Base-by-base conservation (phyloP, 1,140 invertebrate genomes). In the Leptinotarsa texana region DNA sequence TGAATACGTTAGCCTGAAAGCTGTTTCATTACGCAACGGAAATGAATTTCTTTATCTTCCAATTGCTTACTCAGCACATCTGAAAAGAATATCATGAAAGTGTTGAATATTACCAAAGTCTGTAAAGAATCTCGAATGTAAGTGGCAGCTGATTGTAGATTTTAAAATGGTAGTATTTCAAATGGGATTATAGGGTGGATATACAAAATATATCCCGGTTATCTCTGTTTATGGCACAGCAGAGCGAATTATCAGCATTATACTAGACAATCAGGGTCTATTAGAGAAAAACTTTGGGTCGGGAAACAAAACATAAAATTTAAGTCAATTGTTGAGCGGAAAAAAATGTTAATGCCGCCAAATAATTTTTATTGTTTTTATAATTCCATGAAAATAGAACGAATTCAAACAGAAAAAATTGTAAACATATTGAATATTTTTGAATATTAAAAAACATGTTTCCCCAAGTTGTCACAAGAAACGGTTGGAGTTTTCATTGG, bases 211-310 rank as follows among this genome's bases (percentile, higher is more conserved):
- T 85, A 81, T 76, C 49, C 1, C 13, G 3, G 11, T 51, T 51
- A 51, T 51, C 72, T 87, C 21, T 87, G 85, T 74, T 75, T 85
- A 62, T 88, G 86, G 84, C 80, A 87, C 74, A 87, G 84, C 72
- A 82, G 86, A 72, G 82, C 74, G 47, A 77, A 77, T 72, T 13
- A 73, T 22, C 42, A 78, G 33, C 85, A 87, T 74, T 87, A 83
- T 27, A 8, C 22, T 4, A 51, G 82, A 68, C 73, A 79, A 49
- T 69, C 76, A 62, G 87, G 83, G 83, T 76, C 80, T 57, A 5
- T 63, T 33, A 71, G 83, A 80, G 77, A 51, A 57, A 72, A 81
- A 63, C 79, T 85, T 69, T 48, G 24, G 70, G 21, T 75, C 6
- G 80, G 83, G 5, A 27, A 27, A 27, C 27, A 27, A 27, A 27